Conservation (phyloP, 1,140 invertebrate species). For the Palaemon carinicauda region DNA sequence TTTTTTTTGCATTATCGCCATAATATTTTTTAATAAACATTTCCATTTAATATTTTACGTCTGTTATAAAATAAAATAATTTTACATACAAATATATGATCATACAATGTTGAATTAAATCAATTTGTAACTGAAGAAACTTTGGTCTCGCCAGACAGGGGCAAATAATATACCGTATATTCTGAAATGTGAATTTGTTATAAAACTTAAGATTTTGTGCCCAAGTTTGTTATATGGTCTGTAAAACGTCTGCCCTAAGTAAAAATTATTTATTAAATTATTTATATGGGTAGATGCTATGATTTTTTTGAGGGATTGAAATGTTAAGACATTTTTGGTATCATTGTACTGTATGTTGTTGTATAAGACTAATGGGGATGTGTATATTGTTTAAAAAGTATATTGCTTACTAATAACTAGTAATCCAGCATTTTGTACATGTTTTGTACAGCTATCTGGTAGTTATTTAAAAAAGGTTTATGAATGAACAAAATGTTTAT, state of each 20-base stretch:
- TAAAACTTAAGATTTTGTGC: constrained; percentile 13
- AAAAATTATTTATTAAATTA: constrained; percentile 23
- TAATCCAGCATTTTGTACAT: constrained; percentile 27
- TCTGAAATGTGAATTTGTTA: not conserved
- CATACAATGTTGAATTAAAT: not conserved
- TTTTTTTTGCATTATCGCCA: not conserved
- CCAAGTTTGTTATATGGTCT: constrained; percentile 22
- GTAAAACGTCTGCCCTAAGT: not conserved
- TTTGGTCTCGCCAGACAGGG: not conserved
- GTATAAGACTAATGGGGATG: constrained; percentile 23
- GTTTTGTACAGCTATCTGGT: constrained; percentile 34
- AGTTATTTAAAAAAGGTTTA: constrained; percentile 43
- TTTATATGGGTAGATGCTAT: constrained; percentile 16
- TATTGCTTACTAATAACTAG: constrained; percentile 37
- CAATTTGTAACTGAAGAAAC: not conserved
- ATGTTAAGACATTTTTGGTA: constrained; percentile 7
- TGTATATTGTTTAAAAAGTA: constrained; percentile 28
- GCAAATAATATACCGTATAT: not conserved
- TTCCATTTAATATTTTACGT: not conserved
- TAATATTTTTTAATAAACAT: not conserved
- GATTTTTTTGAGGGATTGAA: constrained; percentile 8
- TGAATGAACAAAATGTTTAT: constrained; percentile 39
- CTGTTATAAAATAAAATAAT: not conserved
- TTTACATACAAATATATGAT: not conserved
- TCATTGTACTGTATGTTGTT: constrained; percentile 18